phyloP scores from a whole-genome alignment of 2,113 vertebrate species.

The Trogon melanurus region DNA sequence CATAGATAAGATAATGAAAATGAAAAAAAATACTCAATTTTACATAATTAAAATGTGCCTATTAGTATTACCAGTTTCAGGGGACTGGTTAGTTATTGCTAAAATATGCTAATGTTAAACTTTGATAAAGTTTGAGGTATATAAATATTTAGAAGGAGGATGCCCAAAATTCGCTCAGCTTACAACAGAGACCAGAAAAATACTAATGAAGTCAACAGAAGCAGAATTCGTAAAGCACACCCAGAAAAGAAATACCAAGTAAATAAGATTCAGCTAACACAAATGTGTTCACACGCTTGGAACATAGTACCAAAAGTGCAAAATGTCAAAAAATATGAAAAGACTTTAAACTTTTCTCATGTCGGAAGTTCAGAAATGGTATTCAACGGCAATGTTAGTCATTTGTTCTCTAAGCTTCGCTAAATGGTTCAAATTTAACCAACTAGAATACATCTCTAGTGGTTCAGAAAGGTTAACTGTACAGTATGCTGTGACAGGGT shows the following conservation, averaged over 20 bases:
- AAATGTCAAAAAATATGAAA: background rate
- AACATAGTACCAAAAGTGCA: background rate
- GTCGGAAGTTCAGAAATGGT: background rate
- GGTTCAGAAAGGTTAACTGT: slow-evolving; percentile 4
- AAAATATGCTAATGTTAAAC: background rate
- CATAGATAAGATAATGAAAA: background rate
- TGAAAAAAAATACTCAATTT: background rate
- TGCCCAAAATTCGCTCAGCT: background rate
- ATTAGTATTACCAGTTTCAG: background rate
- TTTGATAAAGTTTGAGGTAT: background rate
- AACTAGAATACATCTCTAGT: background rate
- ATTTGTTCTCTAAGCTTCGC: background rate
- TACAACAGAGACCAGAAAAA: background rate
- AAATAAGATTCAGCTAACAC: background rate
- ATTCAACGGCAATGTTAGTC: background rate
- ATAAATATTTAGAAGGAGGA: background rate
- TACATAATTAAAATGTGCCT: background rate
- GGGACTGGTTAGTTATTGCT: background rate
- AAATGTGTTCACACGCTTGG: background rate
- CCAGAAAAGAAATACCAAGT: background rate
- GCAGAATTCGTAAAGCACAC: background rate
- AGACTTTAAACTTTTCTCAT: background rate
- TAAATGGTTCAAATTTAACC: background rate
- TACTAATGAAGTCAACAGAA: background rate
- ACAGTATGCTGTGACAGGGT: background rate